Percentiles rank a stretch among this genome's conserved stretches.
Conservation (phyloP, 2,113 vertebrate species). For the Climacteris rufus region DNA sequence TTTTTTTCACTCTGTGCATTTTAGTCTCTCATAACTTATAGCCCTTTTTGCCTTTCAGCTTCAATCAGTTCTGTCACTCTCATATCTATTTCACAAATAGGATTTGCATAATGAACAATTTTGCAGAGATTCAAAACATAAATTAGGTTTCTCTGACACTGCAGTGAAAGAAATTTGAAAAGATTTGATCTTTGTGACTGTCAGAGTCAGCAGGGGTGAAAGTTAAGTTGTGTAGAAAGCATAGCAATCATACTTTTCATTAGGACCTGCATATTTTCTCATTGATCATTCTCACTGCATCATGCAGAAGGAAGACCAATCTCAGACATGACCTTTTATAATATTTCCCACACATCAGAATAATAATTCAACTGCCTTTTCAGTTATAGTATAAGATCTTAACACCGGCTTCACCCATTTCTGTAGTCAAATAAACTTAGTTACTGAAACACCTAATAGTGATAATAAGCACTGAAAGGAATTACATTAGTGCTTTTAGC, state of each 20-base stretch:
- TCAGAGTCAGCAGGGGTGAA: slow-evolving; percentile 19
- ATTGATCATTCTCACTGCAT: slow-evolving; percentile 19
- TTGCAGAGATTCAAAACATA: slow-evolving; percentile 40
- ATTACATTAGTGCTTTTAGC: background rate
- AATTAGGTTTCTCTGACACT: slow-evolving; percentile 44
- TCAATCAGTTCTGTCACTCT: background rate
- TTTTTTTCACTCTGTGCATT: background rate
- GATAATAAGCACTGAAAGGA: background rate
- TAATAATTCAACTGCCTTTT: slow-evolving; percentile 10
- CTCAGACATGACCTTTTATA: background rate
- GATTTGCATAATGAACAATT: slow-evolving; percentile 62
- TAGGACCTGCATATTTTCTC: slow-evolving; percentile 21
- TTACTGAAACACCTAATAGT: background rate
- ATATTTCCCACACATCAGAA: background rate
- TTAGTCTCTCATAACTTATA: background rate
- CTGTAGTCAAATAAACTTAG: slow-evolving; percentile 1
- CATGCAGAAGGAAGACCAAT: background rate
- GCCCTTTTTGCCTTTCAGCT: slow-evolving; percentile 10
- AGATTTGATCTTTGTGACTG: slow-evolving; percentile 27
- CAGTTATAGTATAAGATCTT: background rate
- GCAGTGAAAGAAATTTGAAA: slow-evolving; percentile 27
- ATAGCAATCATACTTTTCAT: slow-evolving; percentile 37
- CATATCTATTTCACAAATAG: slow-evolving; percentile 20
- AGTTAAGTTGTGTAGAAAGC: slow-evolving; percentile 38
- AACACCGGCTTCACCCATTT: background rate